A percentile compares a stretch with the other conserved stretches of the same genome.
Conservation (phyloP, 2,888 invertebrate species). For the Erannis defoliaria region DNA sequence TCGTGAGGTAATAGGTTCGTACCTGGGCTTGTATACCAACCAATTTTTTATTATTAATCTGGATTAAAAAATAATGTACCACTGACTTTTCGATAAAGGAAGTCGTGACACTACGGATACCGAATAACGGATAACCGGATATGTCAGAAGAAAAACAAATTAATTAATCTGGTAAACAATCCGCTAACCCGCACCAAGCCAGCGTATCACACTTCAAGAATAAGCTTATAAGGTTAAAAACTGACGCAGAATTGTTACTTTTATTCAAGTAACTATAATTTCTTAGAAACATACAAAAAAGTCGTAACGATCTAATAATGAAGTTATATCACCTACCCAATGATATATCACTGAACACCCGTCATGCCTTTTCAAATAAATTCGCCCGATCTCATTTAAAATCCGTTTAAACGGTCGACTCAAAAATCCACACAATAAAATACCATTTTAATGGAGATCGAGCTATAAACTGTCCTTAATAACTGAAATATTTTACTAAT, state of each 20-base stretch:
- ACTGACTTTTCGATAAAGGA: too few species aligned
- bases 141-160: too few species aligned
- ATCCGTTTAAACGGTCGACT: constrained; percentile 65
- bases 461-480: constrained; percentile 81
- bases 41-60: too few species aligned
- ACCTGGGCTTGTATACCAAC: too few species aligned
- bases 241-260: background rate
- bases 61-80: too few species aligned
- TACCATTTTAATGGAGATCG: constrained; percentile 75
- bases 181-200: too few species aligned
- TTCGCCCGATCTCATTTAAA: constrained; percentile 63
- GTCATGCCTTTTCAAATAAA: constrained; percentile 56
- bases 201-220: too few species aligned
- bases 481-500: constrained; percentile 80
- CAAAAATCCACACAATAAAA: constrained; percentile 78
- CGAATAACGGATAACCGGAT: too few species aligned
- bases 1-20: too few species aligned
- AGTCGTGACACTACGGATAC: too few species aligned
- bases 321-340: constrained; percentile 47
- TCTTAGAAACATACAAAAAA: constrained; percentile 6
- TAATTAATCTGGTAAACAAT: too few species aligned
- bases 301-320: constrained; percentile 47
- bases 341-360: constrained; percentile 48
- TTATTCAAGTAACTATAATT: background rate
- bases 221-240: background rate